Conservation (phyloP, 2,888 invertebrate species). For the Ophonus ardosiacus region DNA sequence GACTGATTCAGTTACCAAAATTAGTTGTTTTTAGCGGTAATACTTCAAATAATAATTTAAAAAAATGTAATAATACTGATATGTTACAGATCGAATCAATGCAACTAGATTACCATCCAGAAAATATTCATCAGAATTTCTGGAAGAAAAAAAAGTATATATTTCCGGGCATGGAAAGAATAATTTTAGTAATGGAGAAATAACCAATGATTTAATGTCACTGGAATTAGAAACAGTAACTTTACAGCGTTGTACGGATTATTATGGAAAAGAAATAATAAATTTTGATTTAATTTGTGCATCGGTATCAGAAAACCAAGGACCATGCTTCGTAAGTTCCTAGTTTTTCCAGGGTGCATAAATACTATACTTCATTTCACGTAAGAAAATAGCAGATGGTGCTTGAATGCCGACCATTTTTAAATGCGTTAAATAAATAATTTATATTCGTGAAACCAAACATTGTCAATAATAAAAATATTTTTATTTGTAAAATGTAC, state of each 20-base stretch:
- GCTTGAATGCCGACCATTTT: no score
- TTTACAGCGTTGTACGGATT: slow-evolving; percentile 67
- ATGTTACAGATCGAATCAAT: slow-evolving; percentile 66
- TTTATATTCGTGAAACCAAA: no score
- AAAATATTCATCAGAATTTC: not conserved
- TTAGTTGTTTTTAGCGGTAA: slow-evolving; percentile 64
- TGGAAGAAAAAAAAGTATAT: slow-evolving; percentile 51
- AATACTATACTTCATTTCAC: no score
- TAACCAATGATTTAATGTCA: slow-evolving; percentile 65
- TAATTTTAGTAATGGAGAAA: not conserved
- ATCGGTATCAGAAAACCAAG: slow-evolving; percentile 67
- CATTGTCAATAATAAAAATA: no score
- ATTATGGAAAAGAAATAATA: slow-evolving; percentile 66
- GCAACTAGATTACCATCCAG: slow-evolving; percentile 66
- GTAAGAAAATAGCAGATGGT: no score
- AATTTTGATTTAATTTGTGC: slow-evolving; percentile 68
- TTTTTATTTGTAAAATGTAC: no score
- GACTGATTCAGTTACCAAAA: slow-evolving; percentile 65
- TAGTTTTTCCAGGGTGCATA: no score
- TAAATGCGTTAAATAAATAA: no score
- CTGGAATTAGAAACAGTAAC: slow-evolving; percentile 68
- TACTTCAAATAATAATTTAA: not conserved
- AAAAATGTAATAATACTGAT: slow-evolving; percentile 61
- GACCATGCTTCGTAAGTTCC: slow-evolving; percentile 70
- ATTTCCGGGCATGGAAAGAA: slow-evolving; percentile 70